A percentile compares a stretch with the other conserved stretches of the same genome.
phyloP scores from a whole-genome alignment of 2,797 vertebrate species.

The Hydrocynus forskahlii region DNA sequence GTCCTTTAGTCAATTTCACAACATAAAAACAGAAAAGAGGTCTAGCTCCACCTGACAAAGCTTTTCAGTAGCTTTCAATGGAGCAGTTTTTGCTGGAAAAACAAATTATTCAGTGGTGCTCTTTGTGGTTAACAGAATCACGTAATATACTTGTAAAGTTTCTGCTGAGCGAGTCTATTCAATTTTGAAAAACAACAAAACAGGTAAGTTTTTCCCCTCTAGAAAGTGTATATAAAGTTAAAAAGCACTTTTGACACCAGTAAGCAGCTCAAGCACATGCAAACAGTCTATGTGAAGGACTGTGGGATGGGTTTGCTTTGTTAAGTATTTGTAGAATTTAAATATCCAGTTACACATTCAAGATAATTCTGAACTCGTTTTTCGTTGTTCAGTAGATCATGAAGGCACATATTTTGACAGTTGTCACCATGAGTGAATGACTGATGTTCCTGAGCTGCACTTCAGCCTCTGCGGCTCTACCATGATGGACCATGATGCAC shows the following conservation, averaged over 20 bases:
- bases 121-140: constrained; percentile 55
- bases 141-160: constrained; percentile 66
- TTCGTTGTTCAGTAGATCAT: constrained; percentile 20
- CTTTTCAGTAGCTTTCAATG: constrained; percentile 59
- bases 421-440: constrained; percentile 49
- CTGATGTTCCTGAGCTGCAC: background rate
- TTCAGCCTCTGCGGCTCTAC: background rate
- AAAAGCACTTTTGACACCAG: constrained; percentile 16
- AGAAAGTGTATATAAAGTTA: constrained; percentile 64
- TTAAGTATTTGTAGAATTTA: background rate
- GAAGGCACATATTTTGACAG: constrained; percentile 48
- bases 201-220: constrained; percentile 37
- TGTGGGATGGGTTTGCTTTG: constrained; percentile 16
- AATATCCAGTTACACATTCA: background rate
- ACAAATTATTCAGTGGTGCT: constrained; percentile 41
- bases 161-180: constrained; percentile 71
- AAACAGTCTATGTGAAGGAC: constrained; percentile 77
- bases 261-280: constrained; percentile 38
- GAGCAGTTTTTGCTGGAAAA: constrained; percentile 69
- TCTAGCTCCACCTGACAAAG: constrained; percentile 36
- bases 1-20: background rate
- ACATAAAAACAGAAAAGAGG: background rate
- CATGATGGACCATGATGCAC: background rate
- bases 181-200: constrained; percentile 71
- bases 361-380: background rate